Conservation (phyloP, 2,797 vertebrate genomes). For the Trematocara caparti region DNA sequence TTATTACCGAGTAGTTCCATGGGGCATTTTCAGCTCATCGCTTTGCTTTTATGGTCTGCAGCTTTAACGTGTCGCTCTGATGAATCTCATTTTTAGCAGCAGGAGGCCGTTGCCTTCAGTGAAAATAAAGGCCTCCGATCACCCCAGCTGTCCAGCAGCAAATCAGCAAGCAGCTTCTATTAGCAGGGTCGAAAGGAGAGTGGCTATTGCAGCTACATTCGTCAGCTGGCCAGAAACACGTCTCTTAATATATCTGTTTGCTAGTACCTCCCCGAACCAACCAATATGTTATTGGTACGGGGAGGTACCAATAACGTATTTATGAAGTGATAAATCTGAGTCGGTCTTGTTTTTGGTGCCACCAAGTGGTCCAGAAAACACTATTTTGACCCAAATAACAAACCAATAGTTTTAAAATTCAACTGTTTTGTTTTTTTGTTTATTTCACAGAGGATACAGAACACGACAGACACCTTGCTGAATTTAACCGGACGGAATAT, state of each 20-base stretch:
- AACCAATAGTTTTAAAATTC: not conserved
- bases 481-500: conserved; percentile 88
- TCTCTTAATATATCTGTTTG: not conserved
- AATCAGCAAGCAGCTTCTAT: not conserved
- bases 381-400: not conserved
- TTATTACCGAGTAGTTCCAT: not conserved
- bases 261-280: not conserved
- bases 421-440: not conserved
- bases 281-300: not conserved
- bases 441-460: conserved; percentile 82
- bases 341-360: not conserved
- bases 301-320: not conserved
- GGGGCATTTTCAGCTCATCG: not conserved
- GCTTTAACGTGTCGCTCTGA: not conserved
- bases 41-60: not conserved
- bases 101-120: not conserved
- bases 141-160: not conserved
- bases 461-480: conserved; percentile 88
- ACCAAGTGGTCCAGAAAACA: not conserved
- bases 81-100: not conserved
- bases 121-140: not conserved
- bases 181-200: not conserved
- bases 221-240: not conserved
- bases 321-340: not conserved
- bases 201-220: not conserved